Evolutionary conservation across 2,888 invertebrate genomes (phyloP), one percentile per base, ranked within the genome.

Genomic region (Gastracanthus pulcherrimus): DNA sequence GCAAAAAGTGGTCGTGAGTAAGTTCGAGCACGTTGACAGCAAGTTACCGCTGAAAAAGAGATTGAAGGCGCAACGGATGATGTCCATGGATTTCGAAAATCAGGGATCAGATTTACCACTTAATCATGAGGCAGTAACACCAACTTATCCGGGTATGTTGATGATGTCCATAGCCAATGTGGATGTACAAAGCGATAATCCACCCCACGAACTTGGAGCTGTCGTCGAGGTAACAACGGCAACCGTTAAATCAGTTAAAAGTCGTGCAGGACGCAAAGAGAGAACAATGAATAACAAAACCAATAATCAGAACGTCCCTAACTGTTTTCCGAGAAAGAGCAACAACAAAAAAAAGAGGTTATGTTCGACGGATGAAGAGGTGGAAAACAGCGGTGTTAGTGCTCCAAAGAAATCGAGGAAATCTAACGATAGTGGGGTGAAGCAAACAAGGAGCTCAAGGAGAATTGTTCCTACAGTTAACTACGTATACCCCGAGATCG

Each of bases 1-100:
- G 16, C 85, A 86, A 31, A 19, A 55, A 6, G 36, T 51, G 16
- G 38, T 6, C 7, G 41, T 3, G 19, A 67, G 84, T 3, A 86
- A 86, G 60, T 82, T 82, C 75, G 85, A 87, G 7, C 62, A 85
- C 16, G 76, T 86, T 2, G 86, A 87, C 45, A 89, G 86, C 64
- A 91, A 89, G 62, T 74, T 91, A 62, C 91, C 91, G 4, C 81
- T 90, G 16, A 91, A 91, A 70, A 91, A 91, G 76, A 85, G 91
- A 51, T 80, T 89, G 19, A 90, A 88, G 58, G 89, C 87, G 2
- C 87, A 87, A 16, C 85, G 86, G 23, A 87, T 89, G 84, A 80
- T 85, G 26, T 72, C 84, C 5, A 84, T 88, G 31, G 88, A 88
- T 69, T 72, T 83, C 0, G 85, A 13, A 1, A 85, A n/a, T 80